Percentiles rank a stretch among this genome's conserved stretches.
phyloP scores from a whole-genome alignment of 2,797 vertebrate species.

The Fistularia commersonii region DNA sequence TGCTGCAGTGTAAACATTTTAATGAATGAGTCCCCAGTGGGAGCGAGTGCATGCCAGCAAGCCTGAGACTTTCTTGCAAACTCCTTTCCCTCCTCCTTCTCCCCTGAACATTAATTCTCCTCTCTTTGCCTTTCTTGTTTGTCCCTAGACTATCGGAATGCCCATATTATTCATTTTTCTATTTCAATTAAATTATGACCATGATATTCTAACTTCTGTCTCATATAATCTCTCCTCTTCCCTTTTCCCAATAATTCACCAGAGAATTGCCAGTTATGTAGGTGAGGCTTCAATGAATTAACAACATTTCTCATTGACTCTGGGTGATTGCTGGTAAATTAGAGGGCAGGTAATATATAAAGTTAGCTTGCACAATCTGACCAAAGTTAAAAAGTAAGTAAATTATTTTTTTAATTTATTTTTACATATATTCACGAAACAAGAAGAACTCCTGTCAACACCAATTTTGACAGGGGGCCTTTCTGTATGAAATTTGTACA shows the following conservation, averaged over 20 bases:
- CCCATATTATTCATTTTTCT: conserved; percentile 5
- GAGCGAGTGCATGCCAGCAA: conserved; percentile 8
- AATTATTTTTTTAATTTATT: too few species aligned
- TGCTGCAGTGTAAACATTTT: conserved; percentile 53
- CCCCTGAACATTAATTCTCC: conserved; percentile 18
- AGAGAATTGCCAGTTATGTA: conserved; percentile 50
- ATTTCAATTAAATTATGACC: conserved; percentile 51
- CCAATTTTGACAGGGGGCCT: too few species aligned
- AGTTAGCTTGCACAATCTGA: too few species aligned
- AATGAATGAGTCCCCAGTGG: conserved; percentile 35
- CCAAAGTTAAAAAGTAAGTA: too few species aligned
- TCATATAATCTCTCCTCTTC: conserved; percentile 32
- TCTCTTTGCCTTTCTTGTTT: conserved; percentile 21
- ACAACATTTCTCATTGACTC: conserved; percentile 40
- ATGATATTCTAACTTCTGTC: conserved; percentile 37
- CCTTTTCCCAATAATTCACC: conserved; percentile 21
- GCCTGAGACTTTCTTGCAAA: conserved; percentile 26
- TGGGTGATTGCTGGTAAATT: conserved; percentile 36
- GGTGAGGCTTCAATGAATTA: conserved; percentile 56
- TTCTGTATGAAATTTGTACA: too few species aligned
- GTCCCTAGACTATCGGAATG: conserved; percentile 23
- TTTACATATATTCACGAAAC: too few species aligned
- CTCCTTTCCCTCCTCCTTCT: conserved; percentile 12
- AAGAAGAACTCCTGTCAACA: too few species aligned
- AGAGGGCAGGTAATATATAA: conserved; percentile 25